Conservation (phyloP, 2,888 invertebrate genomes). For the Isotomurus palustris region DNA sequence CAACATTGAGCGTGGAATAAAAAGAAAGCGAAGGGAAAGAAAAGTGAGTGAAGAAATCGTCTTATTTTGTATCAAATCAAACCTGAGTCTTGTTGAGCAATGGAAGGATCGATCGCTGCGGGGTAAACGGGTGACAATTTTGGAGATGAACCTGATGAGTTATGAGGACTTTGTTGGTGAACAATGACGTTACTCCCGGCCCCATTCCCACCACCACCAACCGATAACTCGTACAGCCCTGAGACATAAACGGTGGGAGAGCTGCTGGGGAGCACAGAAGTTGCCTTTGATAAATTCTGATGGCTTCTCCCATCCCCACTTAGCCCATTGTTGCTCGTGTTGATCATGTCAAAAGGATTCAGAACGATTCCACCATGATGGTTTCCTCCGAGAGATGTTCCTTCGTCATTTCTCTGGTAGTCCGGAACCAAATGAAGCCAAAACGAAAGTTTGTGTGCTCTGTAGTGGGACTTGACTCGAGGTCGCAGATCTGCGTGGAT, state of each 20-base stretch:
- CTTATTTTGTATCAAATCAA: too few relatives aligned
- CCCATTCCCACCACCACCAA: constrained; percentile 3
- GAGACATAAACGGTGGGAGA: constrained; percentile 44
- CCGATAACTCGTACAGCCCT: constrained; percentile 45
- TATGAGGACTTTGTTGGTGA: constrained; percentile 1
- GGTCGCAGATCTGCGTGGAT: constrained; percentile 74
- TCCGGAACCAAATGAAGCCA: constrained; percentile 93
- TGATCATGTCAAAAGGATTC: constrained; percentile 50
- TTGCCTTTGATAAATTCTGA: constrained; percentile 51
- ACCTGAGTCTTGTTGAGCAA: constrained; percentile 13
- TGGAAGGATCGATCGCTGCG: neutral
- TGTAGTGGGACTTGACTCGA: constrained; percentile 85
- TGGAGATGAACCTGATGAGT: neutral
- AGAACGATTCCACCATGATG: constrained; percentile 75
- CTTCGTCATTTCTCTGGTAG: constrained; percentile 72
- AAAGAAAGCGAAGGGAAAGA: constrained; percentile 1
- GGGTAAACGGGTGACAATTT: constrained; percentile 1
- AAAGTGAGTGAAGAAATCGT: constrained; percentile 8
- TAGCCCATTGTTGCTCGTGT: neutral
- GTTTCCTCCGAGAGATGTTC: constrained; percentile 75
- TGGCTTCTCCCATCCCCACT: neutral
- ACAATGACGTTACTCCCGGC: neutral
- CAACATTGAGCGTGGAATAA: neutral
- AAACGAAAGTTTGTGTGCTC: constrained; percentile 88
- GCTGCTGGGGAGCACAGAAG: constrained; percentile 25